Evolutionary conservation across 2,113 vertebrate species (phyloP).

Genomic region (Telmatochromis brachygnathus): DNA sequence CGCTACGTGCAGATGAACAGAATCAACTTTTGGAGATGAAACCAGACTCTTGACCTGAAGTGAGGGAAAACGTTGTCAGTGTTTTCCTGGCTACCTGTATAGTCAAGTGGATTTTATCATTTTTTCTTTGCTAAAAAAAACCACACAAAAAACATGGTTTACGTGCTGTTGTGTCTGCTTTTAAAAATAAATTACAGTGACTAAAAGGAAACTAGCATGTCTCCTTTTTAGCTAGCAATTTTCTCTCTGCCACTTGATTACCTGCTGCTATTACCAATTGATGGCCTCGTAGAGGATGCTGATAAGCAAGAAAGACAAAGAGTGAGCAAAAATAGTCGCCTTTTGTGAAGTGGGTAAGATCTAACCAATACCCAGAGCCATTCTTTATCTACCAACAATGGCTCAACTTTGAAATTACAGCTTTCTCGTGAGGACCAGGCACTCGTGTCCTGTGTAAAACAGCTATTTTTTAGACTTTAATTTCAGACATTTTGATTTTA

Average conservation of each 20-base stretch:
- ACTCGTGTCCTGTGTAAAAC: background rate
- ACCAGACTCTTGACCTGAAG: background rate
- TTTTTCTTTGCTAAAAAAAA: background rate
- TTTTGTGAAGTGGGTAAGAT: background rate
- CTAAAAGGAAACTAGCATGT: background rate
- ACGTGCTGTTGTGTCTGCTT: background rate
- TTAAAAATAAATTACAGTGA: background rate
- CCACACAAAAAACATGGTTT: background rate
- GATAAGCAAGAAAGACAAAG: background rate
- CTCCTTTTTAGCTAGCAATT: background rate
- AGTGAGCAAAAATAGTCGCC: background rate
- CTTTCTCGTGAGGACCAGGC: background rate
- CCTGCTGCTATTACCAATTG: conserved; percentile 14
- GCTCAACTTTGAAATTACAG: background rate
- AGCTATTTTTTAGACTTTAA: background rate
- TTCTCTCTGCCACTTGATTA: background rate
- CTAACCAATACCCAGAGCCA: background rate
- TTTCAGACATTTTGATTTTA: background rate
- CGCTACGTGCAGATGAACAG: background rate
- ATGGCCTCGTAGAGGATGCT: background rate
- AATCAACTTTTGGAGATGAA: background rate
- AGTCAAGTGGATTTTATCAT: background rate
- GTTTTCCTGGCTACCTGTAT: background rate
- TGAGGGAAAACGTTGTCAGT: background rate
- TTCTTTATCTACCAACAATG: background rate